Percentiles rank a stretch among this genome's conserved stretches.
Conservation (phyloP, 2,797 vertebrate genomes). For the Lepilemur septentrionalis region DNA sequence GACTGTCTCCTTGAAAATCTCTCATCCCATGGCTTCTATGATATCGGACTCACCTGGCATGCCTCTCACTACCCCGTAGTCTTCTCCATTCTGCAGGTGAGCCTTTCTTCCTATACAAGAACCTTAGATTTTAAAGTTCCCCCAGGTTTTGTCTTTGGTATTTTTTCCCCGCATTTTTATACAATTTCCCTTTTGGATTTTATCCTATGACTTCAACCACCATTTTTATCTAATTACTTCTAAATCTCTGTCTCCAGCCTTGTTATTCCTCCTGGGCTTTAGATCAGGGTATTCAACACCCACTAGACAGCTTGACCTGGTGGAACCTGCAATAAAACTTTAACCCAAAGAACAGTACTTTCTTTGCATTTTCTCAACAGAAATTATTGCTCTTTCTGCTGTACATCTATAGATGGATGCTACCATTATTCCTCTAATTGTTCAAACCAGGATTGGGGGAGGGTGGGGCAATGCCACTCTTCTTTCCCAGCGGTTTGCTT, state of each 20-base stretch:
- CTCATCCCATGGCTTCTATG: not conserved
- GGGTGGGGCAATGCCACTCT: not conserved
- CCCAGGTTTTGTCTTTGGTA: not conserved
- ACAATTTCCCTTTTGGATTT: not conserved
- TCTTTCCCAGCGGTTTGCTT: not conserved
- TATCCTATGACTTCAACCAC: not conserved
- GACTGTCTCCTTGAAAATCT: not conserved
- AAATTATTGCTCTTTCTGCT: not conserved
- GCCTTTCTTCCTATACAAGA: not conserved
- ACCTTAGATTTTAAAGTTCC: not conserved
- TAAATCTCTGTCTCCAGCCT: not conserved
- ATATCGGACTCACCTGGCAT: accelerated
- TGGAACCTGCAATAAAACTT: not conserved
- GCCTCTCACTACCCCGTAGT: not conserved
- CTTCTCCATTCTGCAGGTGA: not conserved
- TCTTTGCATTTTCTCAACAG: not conserved
- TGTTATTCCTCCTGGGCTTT: not conserved
- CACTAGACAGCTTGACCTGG: not conserved
- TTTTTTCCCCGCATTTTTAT: not conserved
- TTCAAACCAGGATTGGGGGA: not conserved
- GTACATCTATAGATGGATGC: not conserved
- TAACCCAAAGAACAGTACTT: not conserved
- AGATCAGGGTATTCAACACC: not conserved
- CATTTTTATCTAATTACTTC: not conserved
- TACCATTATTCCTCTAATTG: not conserved